Conservation (phyloP, 2,888 invertebrate species). For the Epinotia ramella region DNA sequence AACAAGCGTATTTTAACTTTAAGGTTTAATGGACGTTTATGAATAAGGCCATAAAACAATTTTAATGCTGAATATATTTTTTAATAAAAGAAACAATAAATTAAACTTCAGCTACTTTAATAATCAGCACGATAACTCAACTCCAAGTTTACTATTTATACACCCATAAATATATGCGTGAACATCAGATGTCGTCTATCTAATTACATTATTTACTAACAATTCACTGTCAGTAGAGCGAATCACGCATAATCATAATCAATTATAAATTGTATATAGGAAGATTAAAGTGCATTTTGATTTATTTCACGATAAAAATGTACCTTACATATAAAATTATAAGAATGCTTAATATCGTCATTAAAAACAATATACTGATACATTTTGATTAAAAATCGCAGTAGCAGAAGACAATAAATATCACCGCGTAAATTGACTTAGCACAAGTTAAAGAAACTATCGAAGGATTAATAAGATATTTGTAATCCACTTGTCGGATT, state of each 20-base stretch:
- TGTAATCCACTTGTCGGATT: slow-evolving; percentile 26
- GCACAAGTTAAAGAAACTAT: neutral
- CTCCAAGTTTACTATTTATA: neutral
- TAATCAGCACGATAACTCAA: slow-evolving; percentile 1
- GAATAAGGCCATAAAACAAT: too few species aligned
- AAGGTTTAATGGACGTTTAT: too few species aligned
- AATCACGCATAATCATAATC: neutral
- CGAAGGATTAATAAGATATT: slow-evolving; percentile 16
- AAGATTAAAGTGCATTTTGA: too few species aligned
- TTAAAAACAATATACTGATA: too few species aligned
- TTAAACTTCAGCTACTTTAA: neutral
- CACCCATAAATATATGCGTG: neutral
- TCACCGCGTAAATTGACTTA: too few species aligned
- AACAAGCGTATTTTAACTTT: too few species aligned
- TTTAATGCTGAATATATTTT: too few species aligned
- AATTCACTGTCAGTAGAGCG: slow-evolving; percentile 7
- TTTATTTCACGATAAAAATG: too few species aligned
- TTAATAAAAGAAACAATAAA: neutral
- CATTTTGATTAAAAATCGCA: too few species aligned
- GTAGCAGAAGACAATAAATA: too few species aligned
- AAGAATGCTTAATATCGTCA: too few species aligned
- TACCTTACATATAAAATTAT: too few species aligned
- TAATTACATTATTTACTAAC: slow-evolving; percentile 20
- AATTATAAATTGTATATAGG: neutral
- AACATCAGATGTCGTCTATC: neutral